Conservation (phyloP, 2,888 invertebrate species). For the Brassicogethes aeneus region DNA sequence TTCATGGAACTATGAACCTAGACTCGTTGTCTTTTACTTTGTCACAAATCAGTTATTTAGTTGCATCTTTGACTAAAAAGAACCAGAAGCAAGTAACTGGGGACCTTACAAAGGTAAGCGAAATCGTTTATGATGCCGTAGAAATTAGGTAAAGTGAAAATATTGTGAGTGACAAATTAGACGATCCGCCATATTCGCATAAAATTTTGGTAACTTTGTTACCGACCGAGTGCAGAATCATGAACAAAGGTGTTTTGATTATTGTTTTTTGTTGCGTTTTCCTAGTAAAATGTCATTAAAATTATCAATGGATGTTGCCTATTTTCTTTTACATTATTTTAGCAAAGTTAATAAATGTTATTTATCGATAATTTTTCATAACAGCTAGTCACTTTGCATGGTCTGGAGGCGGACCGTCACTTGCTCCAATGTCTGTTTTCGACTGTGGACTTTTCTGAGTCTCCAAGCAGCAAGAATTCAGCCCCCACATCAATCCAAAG, state of each 20-base stretch:
- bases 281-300: slow-evolving; percentile 21
- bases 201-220: too few species aligned
- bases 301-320: slow-evolving; percentile 12
- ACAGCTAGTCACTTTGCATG: slow-evolving; percentile 83
- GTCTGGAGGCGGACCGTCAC: slow-evolving; percentile 95
- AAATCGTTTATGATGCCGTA: neutral
- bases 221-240: slow-evolving; percentile 25
- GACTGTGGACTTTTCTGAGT: slow-evolving; percentile 71
- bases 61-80: slow-evolving; percentile 91
- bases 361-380: too few species aligned
- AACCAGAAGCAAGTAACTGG: slow-evolving; percentile 85
- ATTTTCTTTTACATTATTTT: slow-evolving; percentile 10
- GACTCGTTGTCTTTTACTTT: slow-evolving; percentile 97
- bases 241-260: slow-evolving; percentile 36
- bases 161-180: slow-evolving; percentile 20
- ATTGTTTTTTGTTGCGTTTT: slow-evolving; percentile 23
- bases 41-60: slow-evolving; percentile 97
- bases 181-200: slow-evolving; percentile 28
- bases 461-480: slow-evolving; percentile 45
- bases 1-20: slow-evolving; percentile 94
- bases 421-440: slow-evolving; percentile 91
- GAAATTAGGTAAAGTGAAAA: slow-evolving; percentile 7
- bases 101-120: slow-evolving; percentile 80
- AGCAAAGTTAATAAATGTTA: slow-evolving; percentile 15
- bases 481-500: slow-evolving; percentile 51